A percentile compares a stretch with the other conserved stretches of the same genome.
Evolutionary conservation across 2,888 invertebrate genomes (phyloP).

Genomic region (Nomada ruficornis): DNA sequence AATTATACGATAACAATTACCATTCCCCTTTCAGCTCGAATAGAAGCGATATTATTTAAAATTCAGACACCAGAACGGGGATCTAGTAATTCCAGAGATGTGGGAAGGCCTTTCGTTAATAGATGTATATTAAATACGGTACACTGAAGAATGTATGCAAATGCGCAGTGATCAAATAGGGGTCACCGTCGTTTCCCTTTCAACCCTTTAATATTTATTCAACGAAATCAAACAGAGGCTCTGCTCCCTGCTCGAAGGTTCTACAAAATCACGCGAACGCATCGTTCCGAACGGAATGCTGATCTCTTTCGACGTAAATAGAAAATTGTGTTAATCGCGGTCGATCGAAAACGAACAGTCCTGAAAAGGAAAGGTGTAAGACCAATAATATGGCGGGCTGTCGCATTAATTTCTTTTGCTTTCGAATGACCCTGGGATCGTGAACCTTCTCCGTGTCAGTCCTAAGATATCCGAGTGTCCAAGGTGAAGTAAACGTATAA

Average conservation of each 20-base stretch:
- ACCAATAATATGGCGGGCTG: neutral
- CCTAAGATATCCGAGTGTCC: constrained; percentile 48
- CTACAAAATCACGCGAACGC: neutral
- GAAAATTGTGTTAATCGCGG: constrained; percentile 14
- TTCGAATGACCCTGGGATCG: constrained; percentile 36
- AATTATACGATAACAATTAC: constrained; percentile 5
- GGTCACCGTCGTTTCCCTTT: neutral
- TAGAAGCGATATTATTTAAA: neutral
- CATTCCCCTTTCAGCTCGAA: neutral
- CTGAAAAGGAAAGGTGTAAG: neutral
- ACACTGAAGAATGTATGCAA: constrained; percentile 3
- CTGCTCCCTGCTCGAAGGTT: constrained; percentile 14
- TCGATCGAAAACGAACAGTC: neutral
- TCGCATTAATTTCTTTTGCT: constrained; percentile 37
- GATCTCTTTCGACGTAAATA: constrained; percentile 2
- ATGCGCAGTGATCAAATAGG: neutral
- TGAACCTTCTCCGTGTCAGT: constrained; percentile 37
- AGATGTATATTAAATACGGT: constrained; percentile 1
- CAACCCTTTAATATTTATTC: constrained; percentile 16
- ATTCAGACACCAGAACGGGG: neutral
- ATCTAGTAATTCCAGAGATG: neutral
- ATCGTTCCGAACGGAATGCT: neutral
- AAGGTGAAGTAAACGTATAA: constrained; percentile 57
- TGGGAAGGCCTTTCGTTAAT: neutral
- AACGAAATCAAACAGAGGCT: constrained; percentile 12